Evolutionary conservation across 1,140 invertebrate species (phyloP).

Genomic region (Dendroctonus valens): DNA sequence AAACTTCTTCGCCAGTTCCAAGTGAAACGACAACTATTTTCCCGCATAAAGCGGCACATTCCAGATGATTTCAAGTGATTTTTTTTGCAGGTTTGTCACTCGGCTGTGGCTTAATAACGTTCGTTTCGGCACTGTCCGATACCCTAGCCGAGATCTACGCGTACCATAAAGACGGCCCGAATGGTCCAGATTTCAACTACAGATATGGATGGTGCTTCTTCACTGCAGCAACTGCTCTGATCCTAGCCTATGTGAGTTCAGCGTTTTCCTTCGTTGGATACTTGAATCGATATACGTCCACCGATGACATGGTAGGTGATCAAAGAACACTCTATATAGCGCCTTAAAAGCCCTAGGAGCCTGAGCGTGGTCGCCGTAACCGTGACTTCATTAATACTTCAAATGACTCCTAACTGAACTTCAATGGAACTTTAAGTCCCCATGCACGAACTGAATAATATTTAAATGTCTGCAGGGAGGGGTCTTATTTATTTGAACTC

Average conservation of each 20-base stretch:
- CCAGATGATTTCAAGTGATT: not conserved
- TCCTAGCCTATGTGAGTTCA: slow-evolving; percentile 66
- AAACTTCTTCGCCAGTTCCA: not conserved
- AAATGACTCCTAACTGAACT: not conserved
- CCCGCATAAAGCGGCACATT: not conserved
- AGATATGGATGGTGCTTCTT: slow-evolving; percentile 73
- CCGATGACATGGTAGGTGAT: slow-evolving; percentile 62
- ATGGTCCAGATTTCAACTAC: slow-evolving; percentile 55
- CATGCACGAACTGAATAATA: slow-evolving; percentile 2
- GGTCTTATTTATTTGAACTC: slow-evolving; percentile 7
- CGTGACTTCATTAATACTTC: not conserved
- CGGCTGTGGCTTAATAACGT: slow-evolving; percentile 62
- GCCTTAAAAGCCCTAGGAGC: not conserved
- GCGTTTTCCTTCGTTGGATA: slow-evolving; percentile 64
- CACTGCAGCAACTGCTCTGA: slow-evolving; percentile 63
- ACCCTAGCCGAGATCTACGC: slow-evolving; percentile 56
- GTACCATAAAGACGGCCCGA: slow-evolving; percentile 43
- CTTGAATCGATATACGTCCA: slow-evolving; percentile 61
- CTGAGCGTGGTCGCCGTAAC: too few relatives aligned
- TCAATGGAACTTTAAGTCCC: not conserved
- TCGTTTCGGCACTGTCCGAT: slow-evolving; percentile 63
- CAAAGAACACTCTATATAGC: not conserved
- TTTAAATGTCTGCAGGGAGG: slow-evolving; percentile 6
- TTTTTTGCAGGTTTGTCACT: slow-evolving; percentile 61
- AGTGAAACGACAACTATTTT: slow-evolving; percentile 1